These are phyloP conservation scores for Aphidius colemani DNA, from an alignment of 2,888 invertebrate genomes.

Conservation along the genomic window DNA sequence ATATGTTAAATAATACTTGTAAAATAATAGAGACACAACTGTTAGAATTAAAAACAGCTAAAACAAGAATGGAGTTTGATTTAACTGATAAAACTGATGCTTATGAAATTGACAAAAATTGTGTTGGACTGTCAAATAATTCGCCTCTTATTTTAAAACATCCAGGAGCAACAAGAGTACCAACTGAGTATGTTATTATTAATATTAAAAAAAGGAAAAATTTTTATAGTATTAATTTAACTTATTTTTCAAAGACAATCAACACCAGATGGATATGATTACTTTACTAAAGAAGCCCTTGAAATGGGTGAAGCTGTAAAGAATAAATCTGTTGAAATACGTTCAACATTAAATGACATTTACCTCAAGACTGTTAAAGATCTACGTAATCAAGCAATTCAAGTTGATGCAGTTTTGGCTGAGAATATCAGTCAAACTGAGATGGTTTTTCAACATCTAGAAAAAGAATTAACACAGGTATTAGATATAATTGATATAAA, in stretches of 20 bases:
- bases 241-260: conserved; percentile 68
- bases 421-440: conserved; percentile 78
- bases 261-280: conserved; percentile 83
- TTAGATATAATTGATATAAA: conserved; percentile 33
- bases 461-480: conserved; percentile 69
- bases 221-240: not conserved
- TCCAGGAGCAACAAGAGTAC: conserved; percentile 79
- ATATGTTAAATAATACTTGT: conserved; percentile 67
- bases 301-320: conserved; percentile 76
- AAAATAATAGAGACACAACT: conserved; percentile 73
- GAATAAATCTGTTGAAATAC: conserved; percentile 74
- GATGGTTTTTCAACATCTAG: conserved; percentile 73
- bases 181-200: conserved; percentile 68
- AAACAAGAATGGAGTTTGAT: conserved; percentile 83
- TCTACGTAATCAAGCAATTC: conserved; percentile 80
- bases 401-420: conserved; percentile 77
- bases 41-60: conserved; percentile 76
- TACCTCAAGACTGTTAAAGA: conserved; percentile 78
- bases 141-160: conserved; percentile 76
- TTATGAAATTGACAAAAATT: conserved; percentile 74
- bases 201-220: not conserved
- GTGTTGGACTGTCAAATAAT: conserved; percentile 71
- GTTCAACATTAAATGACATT: conserved; percentile 75
- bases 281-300: conserved; percentile 78
- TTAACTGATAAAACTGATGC: conserved; percentile 90